A percentile compares a stretch with the other conserved stretches of the same genome.
Evolutionary conservation across 2,888 invertebrate species (phyloP).

Genomic region (Fissipunctia ypsillon): DNA sequence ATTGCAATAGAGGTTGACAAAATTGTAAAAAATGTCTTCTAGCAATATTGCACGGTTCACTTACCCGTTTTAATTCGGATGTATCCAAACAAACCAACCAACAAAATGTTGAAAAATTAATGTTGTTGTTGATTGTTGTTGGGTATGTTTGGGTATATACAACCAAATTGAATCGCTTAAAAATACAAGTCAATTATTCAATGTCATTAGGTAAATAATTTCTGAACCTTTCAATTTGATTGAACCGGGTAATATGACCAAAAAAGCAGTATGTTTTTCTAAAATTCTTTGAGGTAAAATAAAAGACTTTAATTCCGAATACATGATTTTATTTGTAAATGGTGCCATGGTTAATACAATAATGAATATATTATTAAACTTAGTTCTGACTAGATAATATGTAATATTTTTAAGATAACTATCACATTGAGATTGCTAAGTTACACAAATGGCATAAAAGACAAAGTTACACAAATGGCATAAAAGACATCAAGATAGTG

Average conservation of each 20-base stretch:
- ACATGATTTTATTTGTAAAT: conserved; percentile 38
- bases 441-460: conserved; percentile 9
- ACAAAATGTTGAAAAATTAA: too few species aligned
- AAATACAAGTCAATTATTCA: too few species aligned
- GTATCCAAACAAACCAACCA: too few species aligned
- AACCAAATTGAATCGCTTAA: too few species aligned
- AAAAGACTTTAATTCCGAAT: conserved; percentile 16
- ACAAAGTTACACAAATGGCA: conserved; percentile 24
- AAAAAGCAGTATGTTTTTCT: background rate
- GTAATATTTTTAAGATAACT: background rate
- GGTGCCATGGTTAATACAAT: conserved; percentile 14
- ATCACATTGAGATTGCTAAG: background rate
- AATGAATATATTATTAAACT: background rate
- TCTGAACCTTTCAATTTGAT: background rate
- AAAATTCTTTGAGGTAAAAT: background rate
- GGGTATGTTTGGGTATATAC: too few species aligned
- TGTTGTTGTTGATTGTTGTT: too few species aligned
- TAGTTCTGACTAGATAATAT: background rate
- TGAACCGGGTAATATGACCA: background rate
- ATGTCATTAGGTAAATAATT: too few species aligned
- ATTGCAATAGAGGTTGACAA: background rate
- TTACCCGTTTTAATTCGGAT: background rate
- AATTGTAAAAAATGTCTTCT: background rate
- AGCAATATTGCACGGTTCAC: background rate
- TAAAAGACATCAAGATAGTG: conserved; percentile 9